Conservation (phyloP, 2,113 vertebrate genomes). For the Cyphomyrus discorhynchus region DNA sequence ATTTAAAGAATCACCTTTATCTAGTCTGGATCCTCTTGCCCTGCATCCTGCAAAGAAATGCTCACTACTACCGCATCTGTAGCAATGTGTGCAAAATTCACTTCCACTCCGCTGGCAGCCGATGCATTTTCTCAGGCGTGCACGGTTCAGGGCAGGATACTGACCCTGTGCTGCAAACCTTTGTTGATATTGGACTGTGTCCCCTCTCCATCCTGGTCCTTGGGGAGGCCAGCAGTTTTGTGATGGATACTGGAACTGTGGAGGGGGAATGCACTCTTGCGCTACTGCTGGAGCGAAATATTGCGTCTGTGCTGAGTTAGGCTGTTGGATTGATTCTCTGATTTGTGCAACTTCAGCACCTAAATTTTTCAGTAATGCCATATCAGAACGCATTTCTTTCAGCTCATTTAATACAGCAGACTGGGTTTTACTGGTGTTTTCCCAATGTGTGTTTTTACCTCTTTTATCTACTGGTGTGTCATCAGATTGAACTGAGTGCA, state of each 20-base stretch:
- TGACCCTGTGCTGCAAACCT: background rate
- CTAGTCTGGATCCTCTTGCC: too few species aligned
- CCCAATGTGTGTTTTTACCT: background rate
- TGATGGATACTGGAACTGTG: background rate
- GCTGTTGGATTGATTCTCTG: too few species aligned
- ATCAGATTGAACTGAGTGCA: background rate
- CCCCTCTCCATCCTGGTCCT: background rate
- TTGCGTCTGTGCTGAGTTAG: too few species aligned
- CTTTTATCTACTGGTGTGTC: background rate
- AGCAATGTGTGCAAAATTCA: background rate
- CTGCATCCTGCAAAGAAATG: too few species aligned
- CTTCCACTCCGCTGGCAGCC: background rate
- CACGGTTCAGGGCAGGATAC: background rate
- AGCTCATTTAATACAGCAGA: background rate
- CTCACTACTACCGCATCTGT: background rate
- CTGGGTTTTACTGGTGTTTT: background rate
- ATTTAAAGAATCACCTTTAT: too few species aligned
- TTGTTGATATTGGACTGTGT: background rate
- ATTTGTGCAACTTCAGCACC: too few species aligned
- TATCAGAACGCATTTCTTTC: background rate
- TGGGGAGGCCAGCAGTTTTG: background rate
- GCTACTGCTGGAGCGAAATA: too few species aligned
- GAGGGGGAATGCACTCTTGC: background rate
- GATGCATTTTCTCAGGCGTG: background rate
- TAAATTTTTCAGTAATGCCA: background rate